Evolutionary conservation across 2,888 invertebrate genomes (phyloP), one percentile per base, ranked within the genome.

Genomic region (Drosophila mettleri): DNA sequence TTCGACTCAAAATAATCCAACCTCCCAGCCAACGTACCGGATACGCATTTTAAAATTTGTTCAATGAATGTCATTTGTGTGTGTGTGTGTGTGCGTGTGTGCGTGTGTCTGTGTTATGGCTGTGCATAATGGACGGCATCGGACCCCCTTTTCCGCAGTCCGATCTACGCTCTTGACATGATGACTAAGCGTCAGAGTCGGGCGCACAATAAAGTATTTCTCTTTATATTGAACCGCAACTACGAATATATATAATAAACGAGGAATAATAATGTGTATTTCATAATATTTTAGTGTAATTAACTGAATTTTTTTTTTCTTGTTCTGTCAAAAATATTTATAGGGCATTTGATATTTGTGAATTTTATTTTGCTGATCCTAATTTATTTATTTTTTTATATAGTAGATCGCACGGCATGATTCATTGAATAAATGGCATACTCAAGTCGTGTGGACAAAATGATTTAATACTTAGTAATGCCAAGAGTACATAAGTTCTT

Each of bases 31-130:
- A 69, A 58, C 79, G 71, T 79, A 83, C 82, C 83, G 83, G 83
- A 84, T 84, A 84, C 83, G 78, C 83, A 83, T 80, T 84, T 86
- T 75, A 71, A 76, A 71, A 69, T 69, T 69, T 78, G 41, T 85
- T 61, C 67, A 62, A 68, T 72, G 61, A 55, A 52, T 70, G 39
- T 59, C 24, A n/a, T n/a, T n/a, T n/a, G n/a, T 58, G 53, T 45
- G 46, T 39, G 18, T 63, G 27, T 64, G 53, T 31, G 18, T 49
- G 22, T 46, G 27, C 38, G 55, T 59, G 43, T 57, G 55, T 73
- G 63, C 63, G 34, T 60, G 54, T 29, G 31, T 55, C n/a, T n/a
- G n/a, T n/a, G n/a, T n/a, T n/a, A n/a, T n/a, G n/a, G n/a, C n/a
- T n/a, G 20, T 46, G 46, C 55, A 62, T 66, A 62, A 74, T 70